Percentiles rank a stretch among this genome's conserved stretches.
Conservation (phyloP, 2,888 invertebrate species). For the Phortica magna region DNA sequence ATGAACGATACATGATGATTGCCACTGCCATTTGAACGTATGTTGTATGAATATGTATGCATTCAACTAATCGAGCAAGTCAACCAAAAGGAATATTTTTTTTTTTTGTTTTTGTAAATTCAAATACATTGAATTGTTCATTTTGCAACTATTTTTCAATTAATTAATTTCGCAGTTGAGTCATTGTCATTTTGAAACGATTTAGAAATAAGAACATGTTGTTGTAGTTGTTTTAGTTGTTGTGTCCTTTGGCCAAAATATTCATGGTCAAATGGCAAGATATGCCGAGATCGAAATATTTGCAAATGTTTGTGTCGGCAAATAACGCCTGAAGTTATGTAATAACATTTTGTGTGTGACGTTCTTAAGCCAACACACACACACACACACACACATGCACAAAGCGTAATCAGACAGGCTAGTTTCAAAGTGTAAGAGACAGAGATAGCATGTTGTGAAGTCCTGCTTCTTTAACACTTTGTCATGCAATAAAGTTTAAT, state of each 20-base stretch:
- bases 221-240: background rate
- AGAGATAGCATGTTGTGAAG: slow-evolving; percentile 39
- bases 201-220: background rate
- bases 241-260: background rate
- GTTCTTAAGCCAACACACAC: background rate
- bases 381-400: slow-evolving; percentile 34
- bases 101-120: background rate
- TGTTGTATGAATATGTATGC: background rate
- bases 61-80: background rate
- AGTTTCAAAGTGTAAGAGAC: background rate
- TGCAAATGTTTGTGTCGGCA: background rate
- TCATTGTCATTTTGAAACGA: background rate
- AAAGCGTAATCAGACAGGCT: background rate
- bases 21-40: background rate
- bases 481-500: slow-evolving; percentile 74
- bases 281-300: slow-evolving; percentile 50
- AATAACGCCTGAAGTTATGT: slow-evolving; percentile 49
- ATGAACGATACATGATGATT: background rate
- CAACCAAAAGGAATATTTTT: background rate
- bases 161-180: background rate
- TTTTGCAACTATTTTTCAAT: background rate
- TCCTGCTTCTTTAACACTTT: slow-evolving; percentile 49
- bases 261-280: slow-evolving; percentile 63
- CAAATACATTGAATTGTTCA: background rate
- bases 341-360: slow-evolving; percentile 58